Percentiles rank a stretch among this genome's conserved stretches.
These are phyloP conservation scores for Heliconius charithonia DNA, from an alignment of 2,888 invertebrate species.

Conservation along the genomic window DNA sequence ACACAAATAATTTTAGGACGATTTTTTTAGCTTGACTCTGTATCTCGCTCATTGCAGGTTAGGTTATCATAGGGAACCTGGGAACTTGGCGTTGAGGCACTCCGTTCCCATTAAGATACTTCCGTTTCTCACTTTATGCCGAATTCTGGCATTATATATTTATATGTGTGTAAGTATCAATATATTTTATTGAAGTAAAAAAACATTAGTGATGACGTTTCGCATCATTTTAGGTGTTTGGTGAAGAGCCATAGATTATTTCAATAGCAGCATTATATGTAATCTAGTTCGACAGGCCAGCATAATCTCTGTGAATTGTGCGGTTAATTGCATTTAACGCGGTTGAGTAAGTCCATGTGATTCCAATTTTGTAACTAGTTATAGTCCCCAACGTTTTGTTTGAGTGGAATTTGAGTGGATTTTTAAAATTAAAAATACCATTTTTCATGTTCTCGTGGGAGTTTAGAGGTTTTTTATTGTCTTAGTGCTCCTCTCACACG, in stretches of 20 bases:
- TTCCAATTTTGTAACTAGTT: neutral
- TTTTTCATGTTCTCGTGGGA: neutral
- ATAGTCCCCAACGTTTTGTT: neutral
- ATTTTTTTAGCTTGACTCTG: too few relatives aligned
- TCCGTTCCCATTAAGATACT: too few relatives aligned
- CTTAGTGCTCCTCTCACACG: too few relatives aligned
- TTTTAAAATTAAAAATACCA: neutral
- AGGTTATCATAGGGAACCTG: too few relatives aligned
- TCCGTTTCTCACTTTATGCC: too few relatives aligned
- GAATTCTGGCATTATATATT: too few relatives aligned
- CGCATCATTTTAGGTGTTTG: neutral
- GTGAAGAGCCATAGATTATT: neutral
- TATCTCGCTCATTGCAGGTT: too few relatives aligned
- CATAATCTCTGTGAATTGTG: constrained; percentile 17
- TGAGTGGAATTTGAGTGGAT: neutral
- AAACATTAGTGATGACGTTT: neutral
- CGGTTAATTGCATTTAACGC: constrained; percentile 21
- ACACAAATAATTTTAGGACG: too few relatives aligned
- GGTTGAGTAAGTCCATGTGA: constrained; percentile 7
- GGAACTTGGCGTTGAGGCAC: too few relatives aligned
- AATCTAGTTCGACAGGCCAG: neutral
- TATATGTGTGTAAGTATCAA: neutral
- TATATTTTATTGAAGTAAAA: neutral
- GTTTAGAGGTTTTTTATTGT: neutral
- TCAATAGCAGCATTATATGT: neutral